phyloP scores from a whole-genome alignment of 1,140 invertebrate species.

The Paramacrobiotus metropolitanus region DNA sequence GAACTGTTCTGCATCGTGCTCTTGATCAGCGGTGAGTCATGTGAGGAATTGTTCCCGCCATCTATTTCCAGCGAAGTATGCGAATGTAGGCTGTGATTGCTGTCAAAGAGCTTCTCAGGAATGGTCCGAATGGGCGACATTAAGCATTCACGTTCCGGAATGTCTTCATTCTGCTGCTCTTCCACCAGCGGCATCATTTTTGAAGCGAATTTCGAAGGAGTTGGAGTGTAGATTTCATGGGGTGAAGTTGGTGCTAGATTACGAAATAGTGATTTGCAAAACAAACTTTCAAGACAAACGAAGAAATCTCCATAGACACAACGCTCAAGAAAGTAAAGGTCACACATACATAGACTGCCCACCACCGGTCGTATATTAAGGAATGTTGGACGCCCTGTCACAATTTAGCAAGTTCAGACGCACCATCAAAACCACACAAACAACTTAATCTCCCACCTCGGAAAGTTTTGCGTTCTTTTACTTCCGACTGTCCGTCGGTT shows the following conservation, averaged over 20 bases:
- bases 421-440: not conserved
- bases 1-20: not conserved
- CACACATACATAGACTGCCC: not conserved
- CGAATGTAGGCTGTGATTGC: not conserved
- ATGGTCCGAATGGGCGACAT: not conserved
- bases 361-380: conserved; percentile 1
- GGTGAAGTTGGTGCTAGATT: not conserved
- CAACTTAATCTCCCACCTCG: not conserved
- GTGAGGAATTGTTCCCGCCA: not conserved
- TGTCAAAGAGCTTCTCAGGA: not conserved
- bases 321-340: not conserved
- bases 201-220: not conserved
- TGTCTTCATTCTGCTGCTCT: not conserved
- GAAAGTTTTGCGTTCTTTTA: not conserved
- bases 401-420: not conserved
- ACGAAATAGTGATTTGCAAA: not conserved
- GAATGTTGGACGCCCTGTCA: conserved; percentile 1
- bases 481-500: not conserved
- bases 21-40: not conserved
- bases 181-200: not conserved
- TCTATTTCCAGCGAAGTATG: not conserved
- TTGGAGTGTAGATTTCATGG: not conserved
- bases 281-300: not conserved
- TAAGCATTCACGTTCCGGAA: not conserved
- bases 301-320: too few species aligned